Evolutionary conservation across 1,140 invertebrate genomes (phyloP), one percentile per base, ranked within the genome.

Genomic region (Cotesia vestalis): DNA sequence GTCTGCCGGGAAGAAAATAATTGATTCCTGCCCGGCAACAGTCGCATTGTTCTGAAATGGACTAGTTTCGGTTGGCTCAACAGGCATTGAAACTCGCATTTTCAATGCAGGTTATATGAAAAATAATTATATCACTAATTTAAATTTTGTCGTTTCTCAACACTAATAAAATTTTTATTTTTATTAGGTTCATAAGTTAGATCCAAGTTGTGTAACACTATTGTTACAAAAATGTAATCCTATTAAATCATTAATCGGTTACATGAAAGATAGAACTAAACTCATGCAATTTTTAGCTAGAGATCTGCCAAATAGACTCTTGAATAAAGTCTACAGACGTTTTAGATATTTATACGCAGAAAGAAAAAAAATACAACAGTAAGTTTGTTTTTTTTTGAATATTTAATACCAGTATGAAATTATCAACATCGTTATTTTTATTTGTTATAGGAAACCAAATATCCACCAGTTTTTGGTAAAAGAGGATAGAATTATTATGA

Each of bases 231-330:
- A 78, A 63, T 80, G 38, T 57, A 46, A 59, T 77, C 36, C 62
- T 60, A 60, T 51, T 4, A 74, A 66, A 72, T 77, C 72, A 75
- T 75, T 76, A 6, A 80, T 86, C 20, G 27, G 14, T 2, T 70
- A 60, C 5, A 9, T 72, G 0, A 0, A 64, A 35, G 73, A 86
- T 34, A 78, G 83, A 69, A 70, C 73, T 52, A 83, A 81, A 70
- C 86, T 86, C 73, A 74, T 81, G 34, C 80, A 81, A 75, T 86
- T 81, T 77, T 73, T 86, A 71, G 81, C 83, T 3, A 80, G 80
- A 72, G 80, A 77, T 38, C 80, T 86, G 36, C 83, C 82, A 17
- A 75, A 75, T 67, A 79, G 85, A 76, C 79, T 76, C 34, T 68
- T 86, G 12, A 77, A 68, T 17, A 82, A 81, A 69, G 80, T 85